Percentiles rank a stretch among this genome's conserved stretches.
These are phyloP conservation scores for Eucidaris tribuloides DNA, from an alignment of 35 echinoderm and acorn worm genomes.

Conservation along the genomic window DNA sequence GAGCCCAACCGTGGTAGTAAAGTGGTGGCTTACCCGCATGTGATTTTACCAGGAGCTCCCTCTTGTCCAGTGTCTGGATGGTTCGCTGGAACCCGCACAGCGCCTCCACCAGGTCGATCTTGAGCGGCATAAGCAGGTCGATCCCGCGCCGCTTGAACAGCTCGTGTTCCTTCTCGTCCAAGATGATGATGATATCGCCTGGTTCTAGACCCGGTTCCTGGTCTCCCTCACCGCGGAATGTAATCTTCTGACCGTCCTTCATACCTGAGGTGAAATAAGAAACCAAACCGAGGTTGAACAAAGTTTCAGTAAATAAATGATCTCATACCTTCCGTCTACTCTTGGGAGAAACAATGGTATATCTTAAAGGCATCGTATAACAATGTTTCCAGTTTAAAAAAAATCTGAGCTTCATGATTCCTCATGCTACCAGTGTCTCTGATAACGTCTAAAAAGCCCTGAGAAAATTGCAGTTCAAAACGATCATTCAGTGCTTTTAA, in stretches of 20 bases:
- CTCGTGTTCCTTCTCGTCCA: slow-evolving; percentile 88
- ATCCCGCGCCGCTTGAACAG: slow-evolving; percentile 32
- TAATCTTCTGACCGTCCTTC: slow-evolving; percentile 93
- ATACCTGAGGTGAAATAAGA: no score
- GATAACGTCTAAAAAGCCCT: no score
- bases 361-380: no score
- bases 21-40: slow-evolving; percentile 75
- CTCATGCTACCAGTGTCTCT: no score
- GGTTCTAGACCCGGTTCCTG: slow-evolving; percentile 92
- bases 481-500: no score
- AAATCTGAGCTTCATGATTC: no score
- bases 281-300: no score
- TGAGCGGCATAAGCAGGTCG: slow-evolving; percentile 63
- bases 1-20: neutral
- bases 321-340: no score
- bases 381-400: no score
- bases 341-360: no score
- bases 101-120: slow-evolving; percentile 83
- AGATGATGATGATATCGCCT: slow-evolving; percentile 91
- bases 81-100: slow-evolving; percentile 86
- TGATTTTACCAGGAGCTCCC: slow-evolving; percentile 66
- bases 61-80: slow-evolving; percentile 80
- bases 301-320: no score
- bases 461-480: no score
- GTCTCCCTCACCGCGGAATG: slow-evolving; percentile 87